phyloP scores from a whole-genome alignment of 2,113 vertebrate species.

The Anthoscopus minutus region DNA sequence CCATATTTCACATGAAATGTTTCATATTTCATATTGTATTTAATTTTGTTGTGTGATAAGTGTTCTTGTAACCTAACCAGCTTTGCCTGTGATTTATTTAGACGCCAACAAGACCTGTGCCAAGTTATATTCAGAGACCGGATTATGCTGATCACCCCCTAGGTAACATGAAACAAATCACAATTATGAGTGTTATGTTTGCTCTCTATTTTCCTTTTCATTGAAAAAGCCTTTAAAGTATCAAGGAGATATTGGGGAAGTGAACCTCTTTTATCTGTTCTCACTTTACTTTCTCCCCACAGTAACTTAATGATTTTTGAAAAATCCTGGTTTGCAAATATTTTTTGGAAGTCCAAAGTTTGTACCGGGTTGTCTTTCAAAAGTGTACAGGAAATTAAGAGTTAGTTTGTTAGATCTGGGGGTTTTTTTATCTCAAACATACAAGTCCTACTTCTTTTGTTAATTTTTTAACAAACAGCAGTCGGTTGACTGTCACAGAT shows the following conservation, averaged over 20 bases:
- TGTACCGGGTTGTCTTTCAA: background rate
- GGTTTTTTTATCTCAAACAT: background rate
- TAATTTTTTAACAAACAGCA: background rate
- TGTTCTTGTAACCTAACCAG: background rate
- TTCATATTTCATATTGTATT: background rate
- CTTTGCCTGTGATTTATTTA: constrained; percentile 58
- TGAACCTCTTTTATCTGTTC: background rate
- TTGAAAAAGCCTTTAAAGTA: background rate
- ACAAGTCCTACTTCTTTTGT: background rate
- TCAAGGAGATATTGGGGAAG: background rate
- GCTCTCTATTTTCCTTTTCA: background rate
- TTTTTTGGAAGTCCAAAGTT: background rate
- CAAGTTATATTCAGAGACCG: constrained; percentile 92
- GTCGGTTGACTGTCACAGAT: background rate
- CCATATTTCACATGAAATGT: background rate
- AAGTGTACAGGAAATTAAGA: background rate
- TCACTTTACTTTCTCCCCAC: background rate
- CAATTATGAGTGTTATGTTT: background rate
- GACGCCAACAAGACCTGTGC: constrained; percentile 90
- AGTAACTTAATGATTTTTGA: background rate
- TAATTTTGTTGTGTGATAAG: background rate
- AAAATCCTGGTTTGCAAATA: background rate
- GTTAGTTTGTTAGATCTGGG: background rate
- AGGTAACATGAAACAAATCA: constrained; percentile 76
- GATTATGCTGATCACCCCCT: constrained; percentile 97